A percentile compares a stretch with the other conserved stretches of the same genome.
These are phyloP conservation scores for Enteromius anoplus DNA, from an alignment of 2,797 vertebrate species.

Conservation along the genomic window DNA sequence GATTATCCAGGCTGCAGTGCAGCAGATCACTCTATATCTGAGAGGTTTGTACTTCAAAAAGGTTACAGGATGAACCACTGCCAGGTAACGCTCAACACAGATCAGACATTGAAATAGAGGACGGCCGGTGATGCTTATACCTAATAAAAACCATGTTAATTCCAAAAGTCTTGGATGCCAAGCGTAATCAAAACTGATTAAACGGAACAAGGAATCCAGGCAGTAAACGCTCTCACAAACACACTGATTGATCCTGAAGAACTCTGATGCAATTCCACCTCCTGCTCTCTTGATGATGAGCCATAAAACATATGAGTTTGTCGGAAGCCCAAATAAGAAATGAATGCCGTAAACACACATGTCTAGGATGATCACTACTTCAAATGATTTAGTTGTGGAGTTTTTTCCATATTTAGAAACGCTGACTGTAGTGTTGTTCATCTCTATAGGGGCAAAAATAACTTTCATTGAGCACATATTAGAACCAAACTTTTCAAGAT, in stretches of 20 bases:
- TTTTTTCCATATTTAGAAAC: background rate
- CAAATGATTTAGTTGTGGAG: background rate
- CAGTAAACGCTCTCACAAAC: background rate
- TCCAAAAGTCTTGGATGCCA: background rate
- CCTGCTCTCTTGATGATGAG: background rate
- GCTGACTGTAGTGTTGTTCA: background rate
- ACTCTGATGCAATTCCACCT: constrained; percentile 2
- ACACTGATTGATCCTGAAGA: background rate
- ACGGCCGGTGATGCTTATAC: background rate
- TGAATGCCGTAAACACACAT: background rate
- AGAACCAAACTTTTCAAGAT: background rate
- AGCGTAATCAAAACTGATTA: too few species aligned
- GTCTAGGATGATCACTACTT: background rate
- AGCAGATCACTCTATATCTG: background rate
- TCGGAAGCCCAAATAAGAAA: background rate
- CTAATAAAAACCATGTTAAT: background rate
- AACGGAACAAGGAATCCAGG: background rate
- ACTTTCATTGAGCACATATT: background rate
- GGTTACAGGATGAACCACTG: background rate
- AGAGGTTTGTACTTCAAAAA: background rate
- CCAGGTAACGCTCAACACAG: background rate
- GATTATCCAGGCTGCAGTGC: background rate
- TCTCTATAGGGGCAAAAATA: background rate
- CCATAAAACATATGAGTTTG: background rate
- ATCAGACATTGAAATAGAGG: background rate